Evolutionary conservation across 1,140 invertebrate species (phyloP).

Genomic region (Cotesia typhae): DNA sequence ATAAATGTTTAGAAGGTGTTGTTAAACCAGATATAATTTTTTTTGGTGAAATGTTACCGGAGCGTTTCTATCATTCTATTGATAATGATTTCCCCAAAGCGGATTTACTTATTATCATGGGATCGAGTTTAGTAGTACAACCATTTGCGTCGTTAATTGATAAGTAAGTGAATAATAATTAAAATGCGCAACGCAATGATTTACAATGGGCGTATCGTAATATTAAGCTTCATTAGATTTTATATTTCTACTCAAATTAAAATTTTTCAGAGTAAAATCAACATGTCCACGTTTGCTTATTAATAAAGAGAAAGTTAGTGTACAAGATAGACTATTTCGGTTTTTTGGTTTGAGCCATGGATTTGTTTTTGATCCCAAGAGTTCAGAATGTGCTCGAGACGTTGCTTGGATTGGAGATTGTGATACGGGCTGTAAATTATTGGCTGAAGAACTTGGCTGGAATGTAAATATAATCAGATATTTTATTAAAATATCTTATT

Average conservation of each 20-base stretch:
- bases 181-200: not conserved
- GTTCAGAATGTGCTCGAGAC: slow-evolving; percentile 73
- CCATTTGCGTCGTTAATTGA: slow-evolving; percentile 93
- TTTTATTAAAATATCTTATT: not conserved
- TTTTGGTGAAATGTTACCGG: slow-evolving; percentile 89
- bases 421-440: slow-evolving; percentile 81
- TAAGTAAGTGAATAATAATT: slow-evolving; percentile 67
- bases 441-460: slow-evolving; percentile 89
- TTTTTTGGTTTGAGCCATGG: slow-evolving; percentile 70
- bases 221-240: too few species aligned
- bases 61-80: slow-evolving; percentile 74
- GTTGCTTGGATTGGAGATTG: slow-evolving; percentile 89
- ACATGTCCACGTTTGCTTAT: slow-evolving; percentile 84
- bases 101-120: slow-evolving; percentile 94
- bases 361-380: slow-evolving; percentile 73
- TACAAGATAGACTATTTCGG: slow-evolving; percentile 65
- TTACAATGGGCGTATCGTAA: not conserved
- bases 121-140: slow-evolving; percentile 92
- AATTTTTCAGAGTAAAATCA: slow-evolving; percentile 70
- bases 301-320: slow-evolving; percentile 81
- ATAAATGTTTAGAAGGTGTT: slow-evolving; percentile 74
- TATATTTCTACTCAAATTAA: too few species aligned
- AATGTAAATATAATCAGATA: slow-evolving; percentile 62
- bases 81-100: slow-evolving; percentile 83
- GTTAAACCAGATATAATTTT: slow-evolving; percentile 96